A percentile compares a stretch with the other conserved stretches of the same genome.
Conservation (phyloP, 2,797 vertebrate genomes). For the Distichodus sexfasciatus region DNA sequence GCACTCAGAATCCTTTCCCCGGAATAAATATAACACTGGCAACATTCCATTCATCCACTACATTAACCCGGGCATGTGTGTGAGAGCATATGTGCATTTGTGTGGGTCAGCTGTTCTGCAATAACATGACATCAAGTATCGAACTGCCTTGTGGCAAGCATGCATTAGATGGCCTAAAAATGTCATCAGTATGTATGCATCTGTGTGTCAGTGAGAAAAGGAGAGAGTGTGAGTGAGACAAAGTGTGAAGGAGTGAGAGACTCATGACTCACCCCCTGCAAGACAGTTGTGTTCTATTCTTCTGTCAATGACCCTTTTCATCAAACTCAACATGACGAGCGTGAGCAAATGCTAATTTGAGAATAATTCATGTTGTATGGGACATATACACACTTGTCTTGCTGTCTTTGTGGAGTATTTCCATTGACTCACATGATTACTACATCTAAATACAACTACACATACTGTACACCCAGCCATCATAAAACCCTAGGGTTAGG, state of each 20-base stretch:
- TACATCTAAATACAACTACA: too few relatives aligned
- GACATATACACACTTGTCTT: too few relatives aligned
- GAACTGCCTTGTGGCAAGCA: slow-evolving; percentile 5
- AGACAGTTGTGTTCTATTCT: background rate
- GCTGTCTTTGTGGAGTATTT: too few relatives aligned
- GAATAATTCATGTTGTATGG: too few relatives aligned
- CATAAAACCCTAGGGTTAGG: too few relatives aligned
- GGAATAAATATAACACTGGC: slow-evolving; percentile 16
- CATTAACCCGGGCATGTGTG: slow-evolving; percentile 24
- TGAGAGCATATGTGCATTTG: background rate
- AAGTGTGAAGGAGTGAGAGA: background rate
- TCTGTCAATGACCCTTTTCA: slow-evolving; percentile 9
- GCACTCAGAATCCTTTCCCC: slow-evolving; percentile 26
- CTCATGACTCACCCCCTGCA: background rate
- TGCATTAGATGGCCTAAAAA: slow-evolving; percentile 7
- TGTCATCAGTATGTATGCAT: background rate
- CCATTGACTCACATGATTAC: too few relatives aligned
- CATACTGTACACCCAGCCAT: too few relatives aligned
- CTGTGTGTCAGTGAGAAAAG: background rate
- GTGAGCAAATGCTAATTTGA: background rate
- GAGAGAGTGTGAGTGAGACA: background rate
- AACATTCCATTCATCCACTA: slow-evolving; percentile 4
- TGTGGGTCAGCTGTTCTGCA: background rate
- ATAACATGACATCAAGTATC: background rate
- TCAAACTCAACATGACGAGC: background rate